A percentile compares a stretch with the other conserved stretches of the same genome.
These are phyloP conservation scores for Urocitellus parryii DNA, from an alignment of 2,113 vertebrate genomes.

Conservation along the genomic window DNA sequence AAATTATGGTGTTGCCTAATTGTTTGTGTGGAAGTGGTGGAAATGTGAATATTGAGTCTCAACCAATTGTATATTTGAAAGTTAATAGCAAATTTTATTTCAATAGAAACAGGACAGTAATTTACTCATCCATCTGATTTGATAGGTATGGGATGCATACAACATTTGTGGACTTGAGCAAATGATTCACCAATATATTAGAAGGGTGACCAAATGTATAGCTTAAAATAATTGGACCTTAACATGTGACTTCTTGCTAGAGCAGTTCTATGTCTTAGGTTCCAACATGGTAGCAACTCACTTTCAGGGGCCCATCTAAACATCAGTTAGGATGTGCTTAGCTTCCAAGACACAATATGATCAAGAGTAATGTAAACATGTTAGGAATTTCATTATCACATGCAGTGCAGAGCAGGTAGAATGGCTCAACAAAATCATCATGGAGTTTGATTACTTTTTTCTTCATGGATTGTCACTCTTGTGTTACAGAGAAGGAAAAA, in stretches of 20 bases:
- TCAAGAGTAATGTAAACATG: background rate
- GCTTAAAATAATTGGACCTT: background rate
- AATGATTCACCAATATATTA: background rate
- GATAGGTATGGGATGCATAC: background rate
- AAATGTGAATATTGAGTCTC: background rate
- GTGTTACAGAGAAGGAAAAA: background rate
- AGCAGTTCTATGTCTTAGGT: background rate
- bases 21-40: background rate
- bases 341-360: background rate
- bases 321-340: background rate
- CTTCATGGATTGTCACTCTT: background rate
- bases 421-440: background rate
- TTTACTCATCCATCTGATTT: background rate
- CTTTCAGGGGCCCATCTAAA: background rate
- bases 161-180: background rate
- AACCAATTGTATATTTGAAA: background rate
- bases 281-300: background rate
- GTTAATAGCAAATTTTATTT: background rate
- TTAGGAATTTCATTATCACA: slow-evolving; percentile 1
- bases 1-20: background rate
- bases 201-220: background rate
- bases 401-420: background rate
- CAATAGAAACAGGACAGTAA: background rate
- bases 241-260: background rate
- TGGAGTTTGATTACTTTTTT: background rate